A percentile compares a stretch with the other conserved stretches of the same genome.
Evolutionary conservation across 2,888 invertebrate genomes (phyloP).

Genomic region (Drosophila colorata): DNA sequence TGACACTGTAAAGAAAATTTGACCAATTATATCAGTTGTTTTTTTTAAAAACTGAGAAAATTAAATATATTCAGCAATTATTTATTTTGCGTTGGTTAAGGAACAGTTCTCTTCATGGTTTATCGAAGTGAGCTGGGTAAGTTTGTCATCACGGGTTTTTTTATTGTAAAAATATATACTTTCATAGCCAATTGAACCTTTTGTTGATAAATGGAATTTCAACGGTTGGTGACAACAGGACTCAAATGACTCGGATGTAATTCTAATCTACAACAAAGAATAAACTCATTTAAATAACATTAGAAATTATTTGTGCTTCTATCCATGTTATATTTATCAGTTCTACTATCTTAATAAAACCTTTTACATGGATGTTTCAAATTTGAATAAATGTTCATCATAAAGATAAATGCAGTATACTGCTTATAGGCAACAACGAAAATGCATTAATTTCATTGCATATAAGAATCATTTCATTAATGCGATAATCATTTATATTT

Average conservation of each 20-base stretch:
- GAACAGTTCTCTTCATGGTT: conserved; percentile 73
- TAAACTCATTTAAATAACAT: not conserved
- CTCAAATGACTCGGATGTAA: no score
- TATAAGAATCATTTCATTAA: no score
- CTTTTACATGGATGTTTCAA: conserved; percentile 9
- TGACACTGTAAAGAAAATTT: no score
- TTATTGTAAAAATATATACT: not conserved
- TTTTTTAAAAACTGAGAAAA: not conserved
- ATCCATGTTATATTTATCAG: not conserved
- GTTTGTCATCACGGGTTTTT: conserved; percentile 47
- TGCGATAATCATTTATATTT: no score
- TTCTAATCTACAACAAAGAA: not conserved
- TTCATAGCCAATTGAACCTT: not conserved
- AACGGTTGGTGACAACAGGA: not conserved
- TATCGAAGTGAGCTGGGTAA: conserved; percentile 79
- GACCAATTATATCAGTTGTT: no score
- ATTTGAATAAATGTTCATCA: conserved; percentile 7
- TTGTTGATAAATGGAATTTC: not conserved
- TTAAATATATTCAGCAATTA: conserved; percentile 16
- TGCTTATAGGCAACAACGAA: no score
- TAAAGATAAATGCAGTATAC: not conserved
- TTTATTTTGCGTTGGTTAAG: conserved; percentile 42
- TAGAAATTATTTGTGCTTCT: not conserved
- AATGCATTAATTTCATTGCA: no score
- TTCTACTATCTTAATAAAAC: conserved; percentile 20